These are phyloP conservation scores for Coptodon bakossiorum DNA, from an alignment of 2,113 vertebrate species.

Conservation along the genomic window DNA sequence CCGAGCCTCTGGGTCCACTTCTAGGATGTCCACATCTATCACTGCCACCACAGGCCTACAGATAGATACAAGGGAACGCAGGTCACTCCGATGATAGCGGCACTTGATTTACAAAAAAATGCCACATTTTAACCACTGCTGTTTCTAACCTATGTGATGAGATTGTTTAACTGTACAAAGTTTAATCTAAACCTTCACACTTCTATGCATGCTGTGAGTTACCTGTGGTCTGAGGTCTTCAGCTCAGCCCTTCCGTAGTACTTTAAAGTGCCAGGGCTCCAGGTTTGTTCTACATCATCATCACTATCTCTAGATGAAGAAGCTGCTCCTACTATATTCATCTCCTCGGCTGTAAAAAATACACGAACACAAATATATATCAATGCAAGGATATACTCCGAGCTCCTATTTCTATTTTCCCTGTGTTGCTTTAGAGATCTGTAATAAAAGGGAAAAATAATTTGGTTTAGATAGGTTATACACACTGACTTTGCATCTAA, in stretches of 20 bases:
- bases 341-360: conserved; percentile 81
- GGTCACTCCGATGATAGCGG: neutral
- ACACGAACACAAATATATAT: neutral
- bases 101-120: neutral
- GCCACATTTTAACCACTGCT: neutral
- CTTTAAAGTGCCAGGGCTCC: conserved; percentile 86
- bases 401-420: neutral
- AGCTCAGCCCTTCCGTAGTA: conserved; percentile 94
- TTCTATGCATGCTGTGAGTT: neutral
- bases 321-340: conserved; percentile 86
- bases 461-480: neutral
- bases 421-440: neutral
- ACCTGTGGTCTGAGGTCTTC: conserved; percentile 98
- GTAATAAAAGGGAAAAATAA: neutral
- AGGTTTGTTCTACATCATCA: conserved; percentile 74
- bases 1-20: conserved; percentile 90
- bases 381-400: neutral
- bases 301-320: conserved; percentile 71
- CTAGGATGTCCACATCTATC: conserved; percentile 92
- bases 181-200: neutral
- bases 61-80: neutral
- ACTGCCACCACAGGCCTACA: conserved; percentile 90
- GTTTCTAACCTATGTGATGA: neutral
- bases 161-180: neutral
- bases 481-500: conserved; percentile 39